Base-by-base conservation (phyloP, 2,113 vertebrate genomes). In the Meriones unguiculatus region DNA sequence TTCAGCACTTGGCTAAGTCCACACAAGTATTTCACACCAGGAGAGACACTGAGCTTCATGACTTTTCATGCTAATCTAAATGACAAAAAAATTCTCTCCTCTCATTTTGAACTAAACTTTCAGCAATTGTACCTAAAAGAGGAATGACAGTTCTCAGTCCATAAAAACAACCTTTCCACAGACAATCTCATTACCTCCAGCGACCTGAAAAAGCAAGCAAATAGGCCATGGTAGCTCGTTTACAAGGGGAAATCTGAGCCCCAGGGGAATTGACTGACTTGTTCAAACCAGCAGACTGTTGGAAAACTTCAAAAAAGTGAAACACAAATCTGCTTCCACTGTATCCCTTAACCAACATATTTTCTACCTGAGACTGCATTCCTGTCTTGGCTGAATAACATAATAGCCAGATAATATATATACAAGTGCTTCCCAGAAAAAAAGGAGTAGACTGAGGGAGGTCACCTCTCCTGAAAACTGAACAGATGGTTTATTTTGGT, bases 101-200 rank as follows among this genome's bases (percentile, higher is more conserved):
- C 28, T 35, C 8, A 14, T 80, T 80, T 25, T 65, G 20, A 57
- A 65, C 35, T 41, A 22, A 30, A 14, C 13, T 87, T 77, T 84
- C 10, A 18, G 18, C 75, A 57, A 12, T 20, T 59, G 65, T 6
- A 75, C 11, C 50, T 69, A 24, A 41, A 41, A n/a, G 15, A 30
- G 10, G 65, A 65, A 78, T 65, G 81, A 24, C 38, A 41, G 30
- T 54, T 92, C 91, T 75, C 11, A 7, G n/a, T n/a, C 65, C 32
- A 30, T 41, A 65, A 69, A 69, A 70, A 80, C 25, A 94, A 82
- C 24, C 59, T 89, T 84, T 62, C 64, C 57, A 73, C n/a, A 41
- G 7, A 94, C 72, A 89, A 89, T 54, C 46, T 59, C 77, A 76
- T 93, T 92, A 90, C 62, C 17, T 69, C 64, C 65, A 64, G 32